These are phyloP conservation scores for Tonatia bakeri DNA, from an alignment of 2,113 vertebrate species.

Conservation along the genomic window DNA sequence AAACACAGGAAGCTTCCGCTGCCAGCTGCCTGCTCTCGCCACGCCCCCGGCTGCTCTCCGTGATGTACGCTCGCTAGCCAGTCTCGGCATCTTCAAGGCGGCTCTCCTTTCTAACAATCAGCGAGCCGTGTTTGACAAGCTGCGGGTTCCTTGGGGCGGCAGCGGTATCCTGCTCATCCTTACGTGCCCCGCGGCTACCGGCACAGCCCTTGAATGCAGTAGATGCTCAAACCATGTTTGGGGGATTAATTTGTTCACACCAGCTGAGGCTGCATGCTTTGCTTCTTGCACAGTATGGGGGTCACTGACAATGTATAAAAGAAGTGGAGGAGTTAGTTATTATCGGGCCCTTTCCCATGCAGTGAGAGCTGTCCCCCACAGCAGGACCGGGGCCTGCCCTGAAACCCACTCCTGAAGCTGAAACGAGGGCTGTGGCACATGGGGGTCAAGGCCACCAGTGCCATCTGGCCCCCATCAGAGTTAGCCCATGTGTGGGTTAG, in stretches of 20 bases:
- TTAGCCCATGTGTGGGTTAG: not conserved
- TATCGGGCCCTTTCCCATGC: not conserved
- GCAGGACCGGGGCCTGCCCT: not conserved
- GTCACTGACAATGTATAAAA: not conserved
- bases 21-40: not conserved
- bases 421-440: rapidly evolving
- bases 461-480: not conserved
- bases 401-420: not conserved
- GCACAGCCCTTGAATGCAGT: slow-evolving; percentile 47
- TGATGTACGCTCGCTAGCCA: rapidly evolving
- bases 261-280: not conserved
- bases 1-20: not conserved
- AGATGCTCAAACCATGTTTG: not conserved
- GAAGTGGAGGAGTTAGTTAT: not conserved
- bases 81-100: not conserved
- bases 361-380: not conserved
- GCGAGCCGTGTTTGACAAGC: not conserved
- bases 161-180: not conserved
- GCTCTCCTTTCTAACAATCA: not conserved
- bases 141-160: not conserved
- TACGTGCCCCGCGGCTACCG: not conserved
- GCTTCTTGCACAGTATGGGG: not conserved
- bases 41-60: not conserved
- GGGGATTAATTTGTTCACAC: slow-evolving; percentile 22
- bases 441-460: not conserved